These are phyloP conservation scores for Ormyrus labotus DNA, from an alignment of 2,888 invertebrate species.

Conservation along the genomic window DNA sequence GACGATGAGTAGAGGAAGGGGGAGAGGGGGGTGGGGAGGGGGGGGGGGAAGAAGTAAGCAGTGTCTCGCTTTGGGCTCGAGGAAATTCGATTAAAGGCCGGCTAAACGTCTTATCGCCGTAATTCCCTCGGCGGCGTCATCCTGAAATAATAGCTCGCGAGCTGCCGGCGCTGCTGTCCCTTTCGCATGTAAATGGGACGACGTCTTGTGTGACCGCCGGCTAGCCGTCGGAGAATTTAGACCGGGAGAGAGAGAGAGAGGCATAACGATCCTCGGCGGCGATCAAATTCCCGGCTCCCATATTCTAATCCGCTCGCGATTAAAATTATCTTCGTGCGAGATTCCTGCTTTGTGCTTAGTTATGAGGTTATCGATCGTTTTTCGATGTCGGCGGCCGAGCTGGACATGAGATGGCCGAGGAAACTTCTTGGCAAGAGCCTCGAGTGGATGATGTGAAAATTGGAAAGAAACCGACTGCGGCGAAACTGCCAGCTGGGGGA, in stretches of 20 bases:
- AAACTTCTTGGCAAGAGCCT: too few relatives aligned
- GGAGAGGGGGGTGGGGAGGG: too few relatives aligned
- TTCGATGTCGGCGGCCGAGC: too few relatives aligned
- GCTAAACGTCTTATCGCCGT: constrained; percentile 48
- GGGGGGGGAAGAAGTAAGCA: background rate
- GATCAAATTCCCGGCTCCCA: constrained; percentile 16
- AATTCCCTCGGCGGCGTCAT: constrained; percentile 39
- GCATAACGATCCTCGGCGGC: background rate
- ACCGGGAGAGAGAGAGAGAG: too few relatives aligned
- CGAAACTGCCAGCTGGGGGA: background rate
- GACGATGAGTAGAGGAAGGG: too few relatives aligned
- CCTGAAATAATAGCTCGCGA: constrained; percentile 41
- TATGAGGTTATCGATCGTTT: background rate
- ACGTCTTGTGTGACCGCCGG: too few relatives aligned
- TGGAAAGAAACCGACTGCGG: background rate
- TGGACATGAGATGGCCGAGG: too few relatives aligned
- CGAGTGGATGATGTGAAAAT: constrained; percentile 4
- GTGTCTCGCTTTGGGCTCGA: background rate
- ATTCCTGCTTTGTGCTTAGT: constrained; percentile 5
- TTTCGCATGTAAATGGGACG: constrained; percentile 25
- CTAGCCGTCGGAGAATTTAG: too few relatives aligned
- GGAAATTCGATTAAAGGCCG: constrained; percentile 47
- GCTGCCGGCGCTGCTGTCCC: background rate
- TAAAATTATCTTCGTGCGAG: constrained; percentile 14
- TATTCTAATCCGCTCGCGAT: constrained; percentile 26